A percentile compares a stretch with the other conserved stretches of the same genome.
Conservation (phyloP, 92 coral and sea anemone species). For the Desmophyllum pertusum region DNA sequence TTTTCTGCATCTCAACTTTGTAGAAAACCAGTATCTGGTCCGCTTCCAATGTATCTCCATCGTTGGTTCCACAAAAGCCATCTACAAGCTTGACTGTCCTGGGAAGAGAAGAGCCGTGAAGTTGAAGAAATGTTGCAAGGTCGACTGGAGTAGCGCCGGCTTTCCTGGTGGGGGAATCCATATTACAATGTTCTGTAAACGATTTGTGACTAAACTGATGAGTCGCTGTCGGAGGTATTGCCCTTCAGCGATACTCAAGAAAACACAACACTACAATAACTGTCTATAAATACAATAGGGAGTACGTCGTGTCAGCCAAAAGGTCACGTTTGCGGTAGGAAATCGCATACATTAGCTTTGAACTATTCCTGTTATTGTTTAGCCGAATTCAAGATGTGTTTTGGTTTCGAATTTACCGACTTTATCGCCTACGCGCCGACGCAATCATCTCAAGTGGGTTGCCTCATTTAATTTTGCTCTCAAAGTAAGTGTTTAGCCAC, state of each 20-base stretch:
- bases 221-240: background rate
- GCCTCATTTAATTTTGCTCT: too few species aligned
- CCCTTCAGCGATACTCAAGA: constrained; percentile 13
- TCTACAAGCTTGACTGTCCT: constrained; percentile 37
- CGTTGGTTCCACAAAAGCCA: constrained; percentile 56
- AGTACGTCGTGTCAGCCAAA: background rate
- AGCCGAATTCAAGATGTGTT: background rate
- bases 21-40: constrained; percentile 53
- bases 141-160: background rate
- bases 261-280: background rate
- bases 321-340: background rate
- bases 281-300: background rate
- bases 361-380: background rate
- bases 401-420: too few species aligned
- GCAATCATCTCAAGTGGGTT: too few species aligned
- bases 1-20: constrained; percentile 42
- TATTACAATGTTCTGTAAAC: background rate
- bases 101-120: constrained; percentile 40
- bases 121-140: constrained; percentile 33
- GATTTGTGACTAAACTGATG: background rate
- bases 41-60: constrained; percentile 48
- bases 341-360: background rate
- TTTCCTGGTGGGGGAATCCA: background rate
- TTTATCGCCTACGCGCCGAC: too few species aligned
- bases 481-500: too few species aligned